Evolutionary conservation across 2,113 vertebrate genomes (phyloP), one percentile per base, ranked within the genome.

Genomic region (Phaethornis superciliosus): DNA sequence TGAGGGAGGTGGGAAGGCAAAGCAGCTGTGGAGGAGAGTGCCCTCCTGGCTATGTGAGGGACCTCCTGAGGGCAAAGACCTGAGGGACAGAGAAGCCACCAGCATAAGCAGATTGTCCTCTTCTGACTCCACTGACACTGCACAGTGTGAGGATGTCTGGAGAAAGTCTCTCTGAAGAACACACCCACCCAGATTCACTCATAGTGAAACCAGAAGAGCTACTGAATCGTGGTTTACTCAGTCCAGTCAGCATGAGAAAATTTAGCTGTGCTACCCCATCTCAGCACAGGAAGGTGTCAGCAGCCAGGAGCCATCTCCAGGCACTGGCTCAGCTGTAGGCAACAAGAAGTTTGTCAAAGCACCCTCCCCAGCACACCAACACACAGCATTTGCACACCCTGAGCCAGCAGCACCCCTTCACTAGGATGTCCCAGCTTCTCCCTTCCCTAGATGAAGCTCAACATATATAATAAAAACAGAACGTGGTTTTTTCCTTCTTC

Each of bases 21-120:
- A 0, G 0, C 5, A 27, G 65, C 47, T 32, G 44, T 1, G 4
- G 37, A 76, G 87, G 32, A 60, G 21, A 63, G 6, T 0, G 7
- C 7, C 69, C 47, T 72, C 27, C 40, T 40, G 60, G 58, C 37
- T 28, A 4, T 1, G 32, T 0, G 1, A 72, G 58, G 24, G 51
- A 80, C 49, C 32, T 79, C 75, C 82, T 65, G 63, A 58, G 88
- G 37, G 65, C 74, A 71, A 28, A 28, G 65, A 32, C 0, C 3
- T 37, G 62, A 85, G 40, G 51, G 28, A 69, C 26, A 62, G 63
- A 78, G 56, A 72, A 91, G 22, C 35, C 76, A 10, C 28, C 23
- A 51, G 46, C 6, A n/a, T 1, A 10, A 32, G 46, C 35, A 74
- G 55, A 23, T 30, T 56, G 63, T 77, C 68, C 67, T 90, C 27